Conservation (phyloP, 2,797 vertebrate species). For the Typhlichthys eigenmanni region DNA sequence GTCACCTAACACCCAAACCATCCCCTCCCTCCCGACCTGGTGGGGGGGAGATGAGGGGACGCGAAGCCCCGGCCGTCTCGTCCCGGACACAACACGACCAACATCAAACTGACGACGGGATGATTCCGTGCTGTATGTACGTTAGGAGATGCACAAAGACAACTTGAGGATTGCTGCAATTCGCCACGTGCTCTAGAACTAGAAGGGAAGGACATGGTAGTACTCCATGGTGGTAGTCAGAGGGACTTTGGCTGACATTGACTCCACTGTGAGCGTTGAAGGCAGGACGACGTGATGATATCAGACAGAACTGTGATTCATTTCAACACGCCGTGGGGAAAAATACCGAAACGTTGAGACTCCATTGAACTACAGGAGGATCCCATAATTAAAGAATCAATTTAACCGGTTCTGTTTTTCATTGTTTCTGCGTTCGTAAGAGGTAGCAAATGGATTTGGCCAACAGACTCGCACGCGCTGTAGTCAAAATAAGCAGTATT, state of each 20-base stretch:
- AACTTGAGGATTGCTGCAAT: constrained; percentile 81
- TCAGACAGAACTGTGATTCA: constrained; percentile 22
- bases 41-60: too few relatives aligned
- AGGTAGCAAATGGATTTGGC: constrained; percentile 56
- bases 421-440: constrained; percentile 52
- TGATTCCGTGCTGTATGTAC: constrained; percentile 83
- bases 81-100: constrained; percentile 31
- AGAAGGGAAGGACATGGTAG: constrained; percentile 30
- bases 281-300: constrained; percentile 37
- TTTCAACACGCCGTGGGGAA: constrained; percentile 3
- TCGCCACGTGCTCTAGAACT: constrained; percentile 44
- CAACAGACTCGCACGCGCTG: constrained; percentile 39
- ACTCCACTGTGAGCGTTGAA: constrained; percentile 33
- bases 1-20: too few relatives aligned
- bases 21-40: too few relatives aligned
- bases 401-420: constrained; percentile 43
- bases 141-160: constrained; percentile 76
- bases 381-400: constrained; percentile 39
- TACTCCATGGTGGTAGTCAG: constrained; percentile 24
- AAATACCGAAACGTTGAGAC: constrained; percentile 13
- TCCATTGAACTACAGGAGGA: constrained; percentile 34
- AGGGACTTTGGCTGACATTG: constrained; percentile 34
- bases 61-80: too few relatives aligned
- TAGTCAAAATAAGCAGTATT: constrained; percentile 52
- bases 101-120: constrained; percentile 55